Conservation (phyloP, 2,113 vertebrate species). For the Aegypius monachus region DNA sequence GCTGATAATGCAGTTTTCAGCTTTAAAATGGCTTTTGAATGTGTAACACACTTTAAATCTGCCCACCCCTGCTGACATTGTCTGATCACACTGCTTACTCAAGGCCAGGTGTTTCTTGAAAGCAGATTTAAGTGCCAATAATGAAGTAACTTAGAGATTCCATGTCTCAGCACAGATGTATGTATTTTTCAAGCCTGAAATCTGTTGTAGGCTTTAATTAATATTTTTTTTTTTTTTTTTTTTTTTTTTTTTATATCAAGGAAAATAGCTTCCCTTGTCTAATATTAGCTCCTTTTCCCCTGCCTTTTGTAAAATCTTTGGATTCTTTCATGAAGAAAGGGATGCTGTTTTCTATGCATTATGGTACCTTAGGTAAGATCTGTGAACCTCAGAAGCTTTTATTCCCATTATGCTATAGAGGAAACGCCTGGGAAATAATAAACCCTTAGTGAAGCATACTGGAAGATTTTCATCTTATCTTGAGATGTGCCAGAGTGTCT, state of each 20-base stretch:
- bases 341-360: conserved; percentile 53
- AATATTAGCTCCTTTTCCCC: conserved; percentile 9
- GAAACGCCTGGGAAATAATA: conserved; percentile 56
- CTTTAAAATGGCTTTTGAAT: conserved; percentile 42
- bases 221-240: background rate
- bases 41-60: conserved; percentile 19
- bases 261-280: conserved; percentile 45
- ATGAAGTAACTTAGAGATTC: conserved; percentile 10
- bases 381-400: conserved; percentile 63
- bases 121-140: conserved; percentile 45
- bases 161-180: conserved; percentile 15
- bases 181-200: conserved; percentile 45
- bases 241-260: background rate
- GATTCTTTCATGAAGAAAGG: conserved; percentile 32
- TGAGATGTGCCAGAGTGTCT: conserved; percentile 58
- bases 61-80: background rate
- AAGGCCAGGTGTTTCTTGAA: conserved; percentile 42
- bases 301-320: conserved; percentile 28
- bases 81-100: conserved; percentile 22
- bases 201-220: conserved; percentile 23
- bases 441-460: conserved; percentile 35
- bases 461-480: conserved; percentile 65
- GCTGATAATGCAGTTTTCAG: conserved; percentile 26
- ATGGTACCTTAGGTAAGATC: conserved; percentile 40
- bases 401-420: conserved; percentile 64